Percentiles rank a stretch among this genome's conserved stretches.
Conservation (phyloP, 2,888 invertebrate species). For the Augiades crinisus region DNA sequence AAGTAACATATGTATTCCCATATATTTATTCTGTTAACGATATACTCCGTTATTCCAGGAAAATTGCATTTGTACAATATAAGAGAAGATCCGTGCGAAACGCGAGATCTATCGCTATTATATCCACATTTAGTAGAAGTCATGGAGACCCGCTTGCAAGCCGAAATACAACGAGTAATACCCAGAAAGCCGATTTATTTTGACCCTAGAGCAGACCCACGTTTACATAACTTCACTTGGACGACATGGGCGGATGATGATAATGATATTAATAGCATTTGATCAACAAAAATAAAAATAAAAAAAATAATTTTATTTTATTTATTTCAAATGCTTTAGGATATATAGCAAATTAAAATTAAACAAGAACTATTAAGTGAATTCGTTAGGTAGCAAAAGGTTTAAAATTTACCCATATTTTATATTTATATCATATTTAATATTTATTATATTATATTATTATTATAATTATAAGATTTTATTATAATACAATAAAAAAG, state of each 20-base stretch:
- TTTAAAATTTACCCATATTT: too few species aligned
- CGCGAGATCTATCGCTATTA: slow-evolving; percentile 44
- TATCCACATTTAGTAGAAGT: slow-evolving; percentile 46
- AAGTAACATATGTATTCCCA: background rate
- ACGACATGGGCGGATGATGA: slow-evolving; percentile 48
- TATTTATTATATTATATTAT: too few species aligned
- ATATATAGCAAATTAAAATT: too few species aligned
- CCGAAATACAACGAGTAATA: slow-evolving; percentile 46
- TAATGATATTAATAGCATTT: too few species aligned
- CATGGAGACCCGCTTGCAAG: slow-evolving; percentile 41
- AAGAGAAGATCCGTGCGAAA: slow-evolving; percentile 63
- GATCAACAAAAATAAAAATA: too few species aligned
- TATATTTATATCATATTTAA: too few species aligned
- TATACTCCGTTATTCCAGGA: slow-evolving; percentile 41
- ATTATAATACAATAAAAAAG: too few species aligned
- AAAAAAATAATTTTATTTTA: too few species aligned
- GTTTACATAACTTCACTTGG: slow-evolving; percentile 59
- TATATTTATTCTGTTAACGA: background rate
- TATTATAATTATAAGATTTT: too few species aligned
- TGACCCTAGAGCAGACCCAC: slow-evolving; percentile 52
- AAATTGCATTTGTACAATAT: slow-evolving; percentile 59
- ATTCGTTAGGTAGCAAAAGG: too few species aligned
- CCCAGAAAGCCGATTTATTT: slow-evolving; percentile 48
- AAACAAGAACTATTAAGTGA: too few species aligned
- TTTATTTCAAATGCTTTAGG: too few species aligned